Percentiles rank a stretch among this genome's conserved stretches.
These are phyloP conservation scores for Synaphobranchus kaupii DNA, from an alignment of 2,797 vertebrate genomes.

Conservation along the genomic window DNA sequence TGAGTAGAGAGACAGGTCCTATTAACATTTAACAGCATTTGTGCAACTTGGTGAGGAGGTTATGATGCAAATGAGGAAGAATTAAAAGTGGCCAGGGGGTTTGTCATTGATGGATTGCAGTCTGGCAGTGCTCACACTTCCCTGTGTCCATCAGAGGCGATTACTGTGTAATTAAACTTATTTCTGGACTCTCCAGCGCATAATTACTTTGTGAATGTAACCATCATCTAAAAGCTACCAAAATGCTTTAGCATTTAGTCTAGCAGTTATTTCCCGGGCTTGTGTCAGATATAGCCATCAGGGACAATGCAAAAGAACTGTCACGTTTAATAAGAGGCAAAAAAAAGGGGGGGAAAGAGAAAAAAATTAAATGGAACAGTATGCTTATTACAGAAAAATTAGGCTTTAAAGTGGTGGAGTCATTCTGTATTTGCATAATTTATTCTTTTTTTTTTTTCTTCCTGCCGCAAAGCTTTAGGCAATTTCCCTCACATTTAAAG, in stretches of 20 bases:
- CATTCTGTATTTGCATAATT: constrained; percentile 94
- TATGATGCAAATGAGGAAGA: constrained; percentile 91
- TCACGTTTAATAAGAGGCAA: constrained; percentile 90
- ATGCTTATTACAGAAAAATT: constrained; percentile 93
- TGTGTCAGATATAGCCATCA: constrained; percentile 90
- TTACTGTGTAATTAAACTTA: constrained; percentile 94
- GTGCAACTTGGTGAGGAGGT: constrained; percentile 88
- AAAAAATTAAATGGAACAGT: constrained; percentile 90
- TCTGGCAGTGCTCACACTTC: constrained; percentile 88
- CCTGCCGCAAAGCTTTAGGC: constrained; percentile 91
- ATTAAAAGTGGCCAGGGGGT: constrained; percentile 90
- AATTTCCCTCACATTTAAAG: constrained; percentile 93
- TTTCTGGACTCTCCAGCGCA: constrained; percentile 90
- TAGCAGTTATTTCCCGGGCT: constrained; percentile 84
- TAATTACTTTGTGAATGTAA: constrained; percentile 92
- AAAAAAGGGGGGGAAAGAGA: constrained; percentile 42
- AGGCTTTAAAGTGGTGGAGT: constrained; percentile 98
- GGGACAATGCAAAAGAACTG: constrained; percentile 88
- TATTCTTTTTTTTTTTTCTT: constrained; percentile 83
- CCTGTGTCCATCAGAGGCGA: constrained; percentile 88
- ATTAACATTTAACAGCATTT: constrained; percentile 93
- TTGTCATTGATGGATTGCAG: constrained; percentile 93
- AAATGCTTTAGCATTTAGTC: constrained; percentile 90
- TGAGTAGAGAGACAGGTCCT: constrained; percentile 90
- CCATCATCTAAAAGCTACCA: constrained; percentile 88